These are phyloP conservation scores for Percina caprodes DNA, from an alignment of 2,113 vertebrate genomes.

Conservation along the genomic window DNA sequence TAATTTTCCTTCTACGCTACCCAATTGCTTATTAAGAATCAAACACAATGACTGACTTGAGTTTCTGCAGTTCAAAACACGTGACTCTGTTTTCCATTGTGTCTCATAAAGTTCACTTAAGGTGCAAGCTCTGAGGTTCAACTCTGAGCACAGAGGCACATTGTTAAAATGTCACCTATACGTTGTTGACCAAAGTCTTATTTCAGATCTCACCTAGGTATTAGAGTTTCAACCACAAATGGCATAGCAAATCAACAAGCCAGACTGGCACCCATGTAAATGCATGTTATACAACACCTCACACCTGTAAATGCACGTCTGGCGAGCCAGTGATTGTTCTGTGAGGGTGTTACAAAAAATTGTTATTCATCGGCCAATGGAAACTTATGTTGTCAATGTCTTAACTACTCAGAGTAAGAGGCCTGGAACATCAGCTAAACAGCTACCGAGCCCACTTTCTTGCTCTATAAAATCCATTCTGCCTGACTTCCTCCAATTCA, in stretches of 20 bases:
- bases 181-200: too few species aligned
- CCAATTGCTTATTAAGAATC: neutral
- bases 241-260: constrained; percentile 1
- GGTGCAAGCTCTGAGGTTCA: neutral
- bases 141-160: neutral
- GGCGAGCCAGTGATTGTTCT: neutral
- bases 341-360: constrained; percentile 12
- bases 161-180: constrained; percentile 8
- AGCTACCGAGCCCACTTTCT: neutral
- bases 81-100: neutral
- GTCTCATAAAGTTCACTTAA: neutral
- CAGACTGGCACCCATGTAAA: constrained; percentile 34
- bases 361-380: neutral
- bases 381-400: constrained; percentile 28
- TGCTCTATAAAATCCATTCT: neutral
- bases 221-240: neutral
- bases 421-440: neutral
- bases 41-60: neutral
- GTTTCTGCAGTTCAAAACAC: neutral
- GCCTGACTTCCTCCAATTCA: neutral
- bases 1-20: neutral
- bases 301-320: constrained; percentile 47
- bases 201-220: too few species aligned
- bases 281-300: constrained; percentile 39
- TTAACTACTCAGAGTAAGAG: constrained; percentile 5